Conservation (phyloP, 2,113 vertebrate species). For the Vicugna pacos region DNA sequence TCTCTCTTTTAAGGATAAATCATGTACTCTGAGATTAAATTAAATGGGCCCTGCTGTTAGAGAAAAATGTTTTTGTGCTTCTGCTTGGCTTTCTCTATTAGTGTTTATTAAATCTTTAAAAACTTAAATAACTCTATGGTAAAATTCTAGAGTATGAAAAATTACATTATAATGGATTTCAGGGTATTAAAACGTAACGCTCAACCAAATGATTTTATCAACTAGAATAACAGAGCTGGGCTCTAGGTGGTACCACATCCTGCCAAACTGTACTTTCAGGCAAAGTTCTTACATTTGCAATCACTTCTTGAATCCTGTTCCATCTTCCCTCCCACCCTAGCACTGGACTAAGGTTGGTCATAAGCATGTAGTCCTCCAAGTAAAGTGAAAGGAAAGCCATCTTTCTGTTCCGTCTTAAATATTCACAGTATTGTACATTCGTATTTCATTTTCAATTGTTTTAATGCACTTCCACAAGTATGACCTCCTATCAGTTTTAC, state of each 20-base stretch:
- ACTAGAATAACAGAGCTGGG: background rate
- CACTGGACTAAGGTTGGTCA: background rate
- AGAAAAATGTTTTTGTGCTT: constrained; percentile 73
- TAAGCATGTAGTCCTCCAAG: background rate
- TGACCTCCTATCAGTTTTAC: background rate
- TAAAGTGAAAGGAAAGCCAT: background rate
- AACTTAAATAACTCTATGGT: constrained; percentile 74
- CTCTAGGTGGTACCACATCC: background rate
- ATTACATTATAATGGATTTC: background rate
- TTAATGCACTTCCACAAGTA: background rate
- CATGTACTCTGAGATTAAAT: constrained; percentile 78
- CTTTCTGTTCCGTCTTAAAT: background rate
- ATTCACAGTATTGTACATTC: background rate
- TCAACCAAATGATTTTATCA: constrained; percentile 59
- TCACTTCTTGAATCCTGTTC: background rate
- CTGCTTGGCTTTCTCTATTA: constrained; percentile 64
- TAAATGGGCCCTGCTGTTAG: constrained; percentile 74
- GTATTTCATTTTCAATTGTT: background rate
- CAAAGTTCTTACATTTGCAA: background rate
- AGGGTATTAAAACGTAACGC: constrained; percentile 60
- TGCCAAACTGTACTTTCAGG: background rate
- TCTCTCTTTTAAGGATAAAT: constrained; percentile 79
- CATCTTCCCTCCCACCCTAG: background rate
- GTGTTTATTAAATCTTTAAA: constrained; percentile 76
- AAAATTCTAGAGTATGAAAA: constrained; percentile 69